Percentiles rank a stretch among this genome's conserved stretches.
Evolutionary conservation across 1,140 invertebrate species (phyloP).

Genomic region (Brachionus calyciflorus): DNA sequence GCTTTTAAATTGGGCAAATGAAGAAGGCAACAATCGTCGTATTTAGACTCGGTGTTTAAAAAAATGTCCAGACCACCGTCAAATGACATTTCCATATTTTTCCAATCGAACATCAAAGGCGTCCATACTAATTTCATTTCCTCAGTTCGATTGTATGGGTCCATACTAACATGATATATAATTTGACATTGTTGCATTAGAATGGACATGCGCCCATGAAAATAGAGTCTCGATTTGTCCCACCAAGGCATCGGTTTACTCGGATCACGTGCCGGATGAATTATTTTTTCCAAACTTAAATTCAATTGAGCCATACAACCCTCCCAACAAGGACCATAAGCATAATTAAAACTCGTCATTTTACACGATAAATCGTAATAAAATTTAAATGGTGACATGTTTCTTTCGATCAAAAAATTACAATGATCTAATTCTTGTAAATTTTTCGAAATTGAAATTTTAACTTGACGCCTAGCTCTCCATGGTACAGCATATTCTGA

Average conservation of each 20-base stretch:
- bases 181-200: constrained; percentile 80
- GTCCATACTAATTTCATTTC: constrained; percentile 95
- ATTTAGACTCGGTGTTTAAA: constrained; percentile 92
- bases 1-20: constrained; percentile 72
- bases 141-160: constrained; percentile 97
- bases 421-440: constrained; percentile 59
- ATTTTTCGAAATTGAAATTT: constrained; percentile 55
- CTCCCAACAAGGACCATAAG: constrained; percentile 76
- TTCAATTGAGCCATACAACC: constrained; percentile 93
- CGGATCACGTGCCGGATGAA: constrained; percentile 85
- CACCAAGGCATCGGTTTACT: constrained; percentile 89
- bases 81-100: constrained; percentile 76
- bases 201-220: constrained; percentile 86
- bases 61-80: constrained; percentile 81
- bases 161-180: constrained; percentile 84
- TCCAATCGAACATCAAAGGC: constrained; percentile 87
- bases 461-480: constrained; percentile 64
- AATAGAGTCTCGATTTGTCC: constrained; percentile 88
- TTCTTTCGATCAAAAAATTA: constrained; percentile 64
- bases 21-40: constrained; percentile 88
- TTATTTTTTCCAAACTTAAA: constrained; percentile 72
- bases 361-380: constrained; percentile 93
- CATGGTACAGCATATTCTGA: constrained; percentile 79
- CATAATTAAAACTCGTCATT: constrained; percentile 50
- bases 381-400: constrained; percentile 90